phyloP scores from a whole-genome alignment of 2,888 invertebrate species.

The Drosophila colorata region DNA sequence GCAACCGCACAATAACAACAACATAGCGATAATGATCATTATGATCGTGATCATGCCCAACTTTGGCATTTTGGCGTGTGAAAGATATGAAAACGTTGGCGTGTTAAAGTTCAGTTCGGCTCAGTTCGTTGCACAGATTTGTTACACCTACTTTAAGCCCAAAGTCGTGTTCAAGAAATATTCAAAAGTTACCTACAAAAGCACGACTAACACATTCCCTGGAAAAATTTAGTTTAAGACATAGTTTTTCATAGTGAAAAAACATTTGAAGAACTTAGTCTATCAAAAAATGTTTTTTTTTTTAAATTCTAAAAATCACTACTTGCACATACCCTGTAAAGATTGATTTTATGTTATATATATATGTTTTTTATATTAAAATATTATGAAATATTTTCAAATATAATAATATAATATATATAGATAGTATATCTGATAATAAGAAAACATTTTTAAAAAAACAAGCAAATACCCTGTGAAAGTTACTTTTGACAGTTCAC shows the following conservation, averaged over 20 bases:
- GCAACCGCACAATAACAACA: constrained; percentile 41
- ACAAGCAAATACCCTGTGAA: no score
- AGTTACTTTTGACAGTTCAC: no score
- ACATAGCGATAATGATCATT: constrained; percentile 11
- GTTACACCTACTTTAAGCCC: constrained; percentile 40
- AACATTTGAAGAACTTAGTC: background rate
- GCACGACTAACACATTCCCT: constrained; percentile 24
- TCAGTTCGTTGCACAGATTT: constrained; percentile 32
- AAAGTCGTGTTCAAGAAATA: constrained; percentile 18
- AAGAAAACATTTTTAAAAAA: no score
- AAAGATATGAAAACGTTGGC: constrained; percentile 37
- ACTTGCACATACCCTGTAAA: constrained; percentile 1
- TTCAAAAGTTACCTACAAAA: background rate
- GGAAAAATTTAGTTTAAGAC: background rate
- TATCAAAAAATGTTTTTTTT: no score
- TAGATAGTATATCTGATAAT: no score
- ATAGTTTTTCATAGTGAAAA: no score
- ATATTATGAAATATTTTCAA: no score
- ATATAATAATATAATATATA: no score
- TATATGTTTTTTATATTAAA: no score
- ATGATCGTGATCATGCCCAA: constrained; percentile 37
- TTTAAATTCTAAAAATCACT: background rate
- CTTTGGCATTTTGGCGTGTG: constrained; percentile 70
- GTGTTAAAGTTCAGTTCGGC: constrained; percentile 77
- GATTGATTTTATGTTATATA: no score